Percentiles rank a stretch among this genome's conserved stretches.
phyloP scores from a whole-genome alignment of 2,888 invertebrate species.

The Caenorhabditis sinica region DNA sequence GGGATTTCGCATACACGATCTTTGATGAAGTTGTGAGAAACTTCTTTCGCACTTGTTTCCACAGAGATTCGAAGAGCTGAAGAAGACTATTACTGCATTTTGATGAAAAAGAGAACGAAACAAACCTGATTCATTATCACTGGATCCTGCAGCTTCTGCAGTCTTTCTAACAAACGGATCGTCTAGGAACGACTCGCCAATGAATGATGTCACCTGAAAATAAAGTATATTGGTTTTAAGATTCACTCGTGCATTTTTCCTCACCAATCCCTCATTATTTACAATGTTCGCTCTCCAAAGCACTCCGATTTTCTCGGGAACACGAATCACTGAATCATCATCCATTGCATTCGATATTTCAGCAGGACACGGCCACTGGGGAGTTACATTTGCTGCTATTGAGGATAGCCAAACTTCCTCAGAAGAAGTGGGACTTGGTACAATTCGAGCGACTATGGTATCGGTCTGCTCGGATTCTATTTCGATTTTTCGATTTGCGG shows the following conservation, averaged over 20 bases:
- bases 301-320: slow-evolving; percentile 69
- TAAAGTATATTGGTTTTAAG: background rate
- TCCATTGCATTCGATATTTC: slow-evolving; percentile 13
- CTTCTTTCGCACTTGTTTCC: slow-evolving; percentile 12
- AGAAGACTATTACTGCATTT: background rate
- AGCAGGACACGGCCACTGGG: slow-evolving; percentile 66
- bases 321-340: slow-evolving; percentile 34
- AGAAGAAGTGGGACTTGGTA: background rate
- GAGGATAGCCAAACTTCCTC: slow-evolving; percentile 23
- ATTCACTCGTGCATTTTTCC: background rate
- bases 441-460: slow-evolving; percentile 32
- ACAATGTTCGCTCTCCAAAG: slow-evolving; percentile 79
- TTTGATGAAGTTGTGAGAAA: slow-evolving; percentile 51
- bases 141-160: background rate
- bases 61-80: slow-evolving; percentile 43
- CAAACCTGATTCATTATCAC: background rate
- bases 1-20: slow-evolving; percentile 54
- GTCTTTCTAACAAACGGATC: slow-evolving; percentile 61
- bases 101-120: background rate
- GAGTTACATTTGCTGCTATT: slow-evolving; percentile 5
- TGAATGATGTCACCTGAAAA: slow-evolving; percentile 62
- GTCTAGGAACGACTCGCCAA: slow-evolving; percentile 70
- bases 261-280: slow-evolving; percentile 72
- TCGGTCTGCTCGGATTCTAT: slow-evolving; percentile 63
- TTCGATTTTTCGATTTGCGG: slow-evolving; percentile 30